Evolutionary conservation across 1,140 invertebrate genomes (phyloP), one percentile per base, ranked within the genome.

Genomic region (Macrotrachela quadricornifera): DNA sequence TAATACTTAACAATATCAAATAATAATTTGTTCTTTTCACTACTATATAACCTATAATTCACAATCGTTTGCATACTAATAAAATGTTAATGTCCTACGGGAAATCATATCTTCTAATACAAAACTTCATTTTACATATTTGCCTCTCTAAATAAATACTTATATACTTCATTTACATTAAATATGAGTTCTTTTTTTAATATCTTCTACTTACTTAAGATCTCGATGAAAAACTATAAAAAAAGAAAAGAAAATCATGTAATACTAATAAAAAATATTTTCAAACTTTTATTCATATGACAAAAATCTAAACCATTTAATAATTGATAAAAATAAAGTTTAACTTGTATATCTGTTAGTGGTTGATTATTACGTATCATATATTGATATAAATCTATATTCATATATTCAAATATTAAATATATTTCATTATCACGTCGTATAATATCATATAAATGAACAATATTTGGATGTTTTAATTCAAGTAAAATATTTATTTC

Each of bases 381-480:
- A 38, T 82, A 75, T 59, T 80, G 79, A 67, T 85, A 87, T 1
- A 88, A 72, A 70, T 88, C 83, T 74, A 83, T 79, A 62, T 83
- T 78, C 44, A 90, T 71, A 66, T 80, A 88, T 71, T 91, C 85
- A 70, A 90, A 88, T 8, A 88, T 83, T 51, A 90, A 74, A 63
- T 82, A 87, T 1, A 91, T 66, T 64, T 82, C 84, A 30, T 76
- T 74, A 51, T 82, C 78, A 1, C 76, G 76, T 50, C 82, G 78
- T 46, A 87, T 76, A 36, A 88, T 80, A 72, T 88, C 85, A 49
- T 82, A 38, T 15, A 58, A 69, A 56, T 84, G 79, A 1, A 96
- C 88, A 68, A 95, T 85, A 71, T 96, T 95, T 64, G 87, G 80
- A 74, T 96, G 88, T 14, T 80, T 73, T 58, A 87, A 83, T 41